These are phyloP conservation scores for Argyrosomus regius DNA, from an alignment of 2,797 vertebrate species.

Conservation along the genomic window DNA sequence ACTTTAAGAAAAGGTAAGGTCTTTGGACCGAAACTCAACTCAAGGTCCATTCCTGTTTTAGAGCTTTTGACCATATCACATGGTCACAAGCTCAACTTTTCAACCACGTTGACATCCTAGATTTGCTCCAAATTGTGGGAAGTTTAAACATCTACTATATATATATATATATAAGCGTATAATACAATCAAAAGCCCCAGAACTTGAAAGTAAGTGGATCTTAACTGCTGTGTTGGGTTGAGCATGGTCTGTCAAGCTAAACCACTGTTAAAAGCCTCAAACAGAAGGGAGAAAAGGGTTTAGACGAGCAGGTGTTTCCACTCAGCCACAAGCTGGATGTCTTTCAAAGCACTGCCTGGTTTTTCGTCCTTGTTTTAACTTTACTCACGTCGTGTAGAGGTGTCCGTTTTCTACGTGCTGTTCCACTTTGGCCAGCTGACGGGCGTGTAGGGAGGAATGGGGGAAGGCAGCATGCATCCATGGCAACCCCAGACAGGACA, in stretches of 20 bases:
- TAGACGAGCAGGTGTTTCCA: background rate
- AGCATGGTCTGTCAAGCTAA: background rate
- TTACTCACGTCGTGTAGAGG: constrained; percentile 92
- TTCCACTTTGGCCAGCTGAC: constrained; percentile 93
- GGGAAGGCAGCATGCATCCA: constrained; percentile 98
- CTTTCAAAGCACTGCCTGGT: background rate
- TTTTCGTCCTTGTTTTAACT: constrained; percentile 21
- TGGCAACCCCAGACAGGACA: constrained; percentile 94
- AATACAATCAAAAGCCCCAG: background rate
- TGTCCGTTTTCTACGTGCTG: constrained; percentile 94
- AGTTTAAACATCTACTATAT: background rate
- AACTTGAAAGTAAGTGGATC: background rate
- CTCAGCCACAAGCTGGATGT: background rate
- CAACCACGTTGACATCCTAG: background rate
- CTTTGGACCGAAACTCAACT: background rate
- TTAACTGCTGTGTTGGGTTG: background rate
- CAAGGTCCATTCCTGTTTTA: no score
- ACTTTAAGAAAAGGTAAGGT: no score
- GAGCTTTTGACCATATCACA: background rate
- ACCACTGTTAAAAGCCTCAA: no score
- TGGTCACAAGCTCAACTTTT: background rate
- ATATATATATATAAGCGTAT: no score
- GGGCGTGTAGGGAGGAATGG: constrained; percentile 94
- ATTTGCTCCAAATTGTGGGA: background rate
- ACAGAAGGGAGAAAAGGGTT: background rate